These are phyloP conservation scores for Sogatella furcifera DNA, from an alignment of 1,140 invertebrate species.

Conservation along the genomic window DNA sequence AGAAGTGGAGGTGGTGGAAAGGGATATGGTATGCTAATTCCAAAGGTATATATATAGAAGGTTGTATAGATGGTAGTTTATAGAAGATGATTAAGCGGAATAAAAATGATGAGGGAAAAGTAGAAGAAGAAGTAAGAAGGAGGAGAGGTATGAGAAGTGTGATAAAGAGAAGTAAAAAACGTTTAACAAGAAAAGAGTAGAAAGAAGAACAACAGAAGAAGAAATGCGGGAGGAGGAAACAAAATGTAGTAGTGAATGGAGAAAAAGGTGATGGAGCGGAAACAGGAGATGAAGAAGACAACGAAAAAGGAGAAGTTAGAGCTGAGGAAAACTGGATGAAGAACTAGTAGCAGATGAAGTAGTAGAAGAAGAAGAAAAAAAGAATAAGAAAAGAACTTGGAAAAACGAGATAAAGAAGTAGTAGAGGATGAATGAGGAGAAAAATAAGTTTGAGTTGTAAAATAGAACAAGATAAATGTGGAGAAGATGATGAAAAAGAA, in stretches of 20 bases:
- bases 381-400: neutral
- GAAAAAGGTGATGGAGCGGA: neutral
- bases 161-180: too few species aligned
- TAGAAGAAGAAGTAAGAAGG: neutral
- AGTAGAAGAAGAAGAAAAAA: neutral
- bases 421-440: neutral
- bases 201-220: too few species aligned
- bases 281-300: neutral
- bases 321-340: neutral
- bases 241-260: too few species aligned
- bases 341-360: neutral
- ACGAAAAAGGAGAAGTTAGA: neutral
- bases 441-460: neutral
- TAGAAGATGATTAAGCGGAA: neutral
- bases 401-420: neutral
- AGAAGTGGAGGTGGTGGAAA: neutral
- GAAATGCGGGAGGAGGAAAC: too few species aligned
- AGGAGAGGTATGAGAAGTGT: too few species aligned
- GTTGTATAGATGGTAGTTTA: too few species aligned
- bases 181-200: too few species aligned
- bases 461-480: neutral
- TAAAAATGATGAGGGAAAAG: neutral
- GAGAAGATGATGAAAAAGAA: neutral
- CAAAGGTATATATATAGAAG: too few species aligned
- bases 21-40: too few species aligned